phyloP scores from a whole-genome alignment of 2,888 invertebrate species.

The Anthrax anthrax region DNA sequence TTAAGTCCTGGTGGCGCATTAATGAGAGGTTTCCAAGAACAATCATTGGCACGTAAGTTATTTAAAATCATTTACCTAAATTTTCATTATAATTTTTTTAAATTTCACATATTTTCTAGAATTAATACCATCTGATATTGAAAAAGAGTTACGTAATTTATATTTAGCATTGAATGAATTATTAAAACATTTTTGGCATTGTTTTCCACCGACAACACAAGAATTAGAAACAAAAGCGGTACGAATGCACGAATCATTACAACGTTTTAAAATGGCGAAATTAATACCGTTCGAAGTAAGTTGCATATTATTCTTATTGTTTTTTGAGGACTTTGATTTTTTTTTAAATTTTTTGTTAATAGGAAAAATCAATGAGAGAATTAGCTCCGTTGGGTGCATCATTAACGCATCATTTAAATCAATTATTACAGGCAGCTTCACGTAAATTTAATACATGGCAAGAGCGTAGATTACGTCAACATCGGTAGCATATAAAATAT shows the following conservation, averaged over 20 bases:
- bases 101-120: conserved; percentile 39
- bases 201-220: conserved; percentile 69
- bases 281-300: conserved; percentile 72
- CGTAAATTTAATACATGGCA: conserved; percentile 81
- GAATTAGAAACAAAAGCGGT: conserved; percentile 63
- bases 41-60: conserved; percentile 56
- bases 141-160: conserved; percentile 67
- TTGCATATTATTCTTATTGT: neutral
- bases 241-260: conserved; percentile 80
- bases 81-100: conserved; percentile 1
- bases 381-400: conserved; percentile 66
- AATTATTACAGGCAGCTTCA: conserved; percentile 72
- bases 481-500: conserved; percentile 23
- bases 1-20: conserved; percentile 81
- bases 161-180: conserved; percentile 81
- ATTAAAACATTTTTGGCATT: conserved; percentile 86
- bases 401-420: conserved; percentile 73
- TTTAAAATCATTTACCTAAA: neutral
- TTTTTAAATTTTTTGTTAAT: conserved; percentile 9
- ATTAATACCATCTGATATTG: conserved; percentile 67
- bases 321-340: neutral
- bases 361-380: conserved; percentile 72
- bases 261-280: conserved; percentile 75
- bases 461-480: conserved; percentile 45
- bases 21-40: conserved; percentile 77